These are phyloP conservation scores for Chymomyza costata DNA, from an alignment of 1,140 invertebrate genomes.

Conservation along the genomic window DNA sequence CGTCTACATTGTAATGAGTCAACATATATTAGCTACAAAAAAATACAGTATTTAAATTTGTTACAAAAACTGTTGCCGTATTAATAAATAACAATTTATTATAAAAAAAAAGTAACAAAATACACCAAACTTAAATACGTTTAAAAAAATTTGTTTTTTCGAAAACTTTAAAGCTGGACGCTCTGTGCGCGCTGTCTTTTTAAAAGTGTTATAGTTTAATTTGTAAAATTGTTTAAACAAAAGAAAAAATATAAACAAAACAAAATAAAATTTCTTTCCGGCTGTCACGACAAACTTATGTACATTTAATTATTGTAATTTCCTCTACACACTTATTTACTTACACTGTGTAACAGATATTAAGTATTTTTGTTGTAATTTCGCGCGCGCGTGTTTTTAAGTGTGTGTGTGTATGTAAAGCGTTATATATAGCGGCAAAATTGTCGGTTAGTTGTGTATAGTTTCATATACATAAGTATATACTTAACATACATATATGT, in stretches of 20 bases:
- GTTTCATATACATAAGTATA: too few species aligned
- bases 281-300: slow-evolving; percentile 6
- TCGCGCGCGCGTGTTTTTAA: slow-evolving; percentile 16
- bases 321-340: slow-evolving; percentile 1
- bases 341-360: too few species aligned
- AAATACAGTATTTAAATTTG: too few species aligned
- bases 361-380: slow-evolving; percentile 5
- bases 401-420: slow-evolving; percentile 27
- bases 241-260: slow-evolving; percentile 4
- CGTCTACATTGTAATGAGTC: too few species aligned
- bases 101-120: slow-evolving; percentile 10
- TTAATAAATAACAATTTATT: slow-evolving; percentile 3
- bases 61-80: too few species aligned
- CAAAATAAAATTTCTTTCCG: background rate
- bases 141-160: too few species aligned
- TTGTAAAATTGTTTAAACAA: slow-evolving; percentile 3
- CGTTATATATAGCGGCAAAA: slow-evolving; percentile 16
- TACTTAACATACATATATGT: too few species aligned
- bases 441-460: slow-evolving; percentile 23
- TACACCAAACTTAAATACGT: slow-evolving; percentile 6
- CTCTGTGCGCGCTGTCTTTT: too few species aligned
- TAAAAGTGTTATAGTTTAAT: too few species aligned
- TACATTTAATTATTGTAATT: slow-evolving; percentile 12
- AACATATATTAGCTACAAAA: too few species aligned
- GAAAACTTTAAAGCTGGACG: too few species aligned